These are phyloP conservation scores for Leptobrachium ailaonicum DNA, from an alignment of 2,113 vertebrate genomes.

Conservation along the genomic window DNA sequence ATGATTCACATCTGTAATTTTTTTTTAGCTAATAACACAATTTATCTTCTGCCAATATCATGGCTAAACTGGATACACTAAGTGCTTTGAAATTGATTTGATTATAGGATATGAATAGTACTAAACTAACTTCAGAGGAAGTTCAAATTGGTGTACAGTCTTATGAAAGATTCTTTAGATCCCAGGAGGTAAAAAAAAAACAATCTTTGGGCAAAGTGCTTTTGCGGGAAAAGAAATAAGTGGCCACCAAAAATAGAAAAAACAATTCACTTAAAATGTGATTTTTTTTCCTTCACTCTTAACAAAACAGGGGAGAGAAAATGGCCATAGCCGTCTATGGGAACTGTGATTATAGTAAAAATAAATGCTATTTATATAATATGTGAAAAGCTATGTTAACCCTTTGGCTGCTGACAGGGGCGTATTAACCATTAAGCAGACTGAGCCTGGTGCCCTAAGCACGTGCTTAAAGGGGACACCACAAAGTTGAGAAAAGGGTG, in stretches of 20 bases:
- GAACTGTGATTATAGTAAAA: no score
- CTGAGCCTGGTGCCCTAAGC: no score
- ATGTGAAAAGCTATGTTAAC: no score
- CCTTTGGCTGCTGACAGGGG: no score
- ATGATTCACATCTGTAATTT: slow-evolving; percentile 12
- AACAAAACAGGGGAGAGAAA: no score
- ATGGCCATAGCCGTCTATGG: no score
- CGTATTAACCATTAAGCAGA: no score
- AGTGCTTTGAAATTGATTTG: slow-evolving; percentile 27
- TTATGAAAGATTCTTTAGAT: slow-evolving; percentile 15
- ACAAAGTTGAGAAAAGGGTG: no score
- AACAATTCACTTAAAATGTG: not conserved
- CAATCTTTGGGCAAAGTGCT: slow-evolving; percentile 1
- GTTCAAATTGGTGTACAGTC: not conserved
- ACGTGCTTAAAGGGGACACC: no score
- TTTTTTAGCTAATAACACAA: slow-evolving; percentile 26
- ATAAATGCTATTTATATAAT: no score
- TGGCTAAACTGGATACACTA: slow-evolving; percentile 3
- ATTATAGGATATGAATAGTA: slow-evolving; percentile 24
- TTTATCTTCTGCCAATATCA: slow-evolving; percentile 9
- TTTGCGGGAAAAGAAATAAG: not conserved
- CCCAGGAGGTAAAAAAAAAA: not conserved
- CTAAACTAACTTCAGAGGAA: not conserved
- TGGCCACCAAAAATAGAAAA: not conserved
- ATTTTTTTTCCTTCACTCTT: no score